phyloP scores from a whole-genome alignment of 2,888 invertebrate species.

The Orchesellides sinensis region DNA sequence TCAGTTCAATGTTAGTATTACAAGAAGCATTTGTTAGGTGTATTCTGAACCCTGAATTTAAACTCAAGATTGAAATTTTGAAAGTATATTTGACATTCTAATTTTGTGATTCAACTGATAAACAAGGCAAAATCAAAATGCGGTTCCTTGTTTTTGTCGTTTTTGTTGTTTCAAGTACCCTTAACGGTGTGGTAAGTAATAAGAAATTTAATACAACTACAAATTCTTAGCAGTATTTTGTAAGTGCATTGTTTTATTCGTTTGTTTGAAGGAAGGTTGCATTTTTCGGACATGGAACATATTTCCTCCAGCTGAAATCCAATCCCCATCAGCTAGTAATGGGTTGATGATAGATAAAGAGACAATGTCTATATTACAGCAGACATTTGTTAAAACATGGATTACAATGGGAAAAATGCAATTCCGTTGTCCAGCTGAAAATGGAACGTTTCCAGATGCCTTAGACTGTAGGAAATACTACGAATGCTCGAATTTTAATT shows the following conservation, averaged over 20 bases:
- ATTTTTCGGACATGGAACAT: constrained; percentile 4
- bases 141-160: background rate
- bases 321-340: background rate
- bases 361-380: constrained; percentile 34
- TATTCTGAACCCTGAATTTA: no score
- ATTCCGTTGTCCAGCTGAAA: constrained; percentile 49
- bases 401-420: constrained; percentile 38
- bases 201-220: no score
- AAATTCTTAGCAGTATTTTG: no score
- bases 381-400: constrained; percentile 57
- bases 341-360: constrained; percentile 37
- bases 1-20: no score
- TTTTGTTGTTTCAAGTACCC: no score
- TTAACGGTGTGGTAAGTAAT: constrained; percentile 4
- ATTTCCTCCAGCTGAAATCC: background rate
- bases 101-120: no score
- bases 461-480: constrained; percentile 61
- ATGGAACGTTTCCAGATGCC: constrained; percentile 36
- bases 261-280: constrained; percentile 21
- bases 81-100: no score
- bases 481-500: constrained; percentile 21
- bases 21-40: no score
- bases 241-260: no score
- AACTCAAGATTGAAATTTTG: no score
- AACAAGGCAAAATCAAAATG: no score